Percentiles rank a stretch among this genome's conserved stretches.
Conservation (phyloP, 2,797 vertebrate species). For the Miichthys miiuy region DNA sequence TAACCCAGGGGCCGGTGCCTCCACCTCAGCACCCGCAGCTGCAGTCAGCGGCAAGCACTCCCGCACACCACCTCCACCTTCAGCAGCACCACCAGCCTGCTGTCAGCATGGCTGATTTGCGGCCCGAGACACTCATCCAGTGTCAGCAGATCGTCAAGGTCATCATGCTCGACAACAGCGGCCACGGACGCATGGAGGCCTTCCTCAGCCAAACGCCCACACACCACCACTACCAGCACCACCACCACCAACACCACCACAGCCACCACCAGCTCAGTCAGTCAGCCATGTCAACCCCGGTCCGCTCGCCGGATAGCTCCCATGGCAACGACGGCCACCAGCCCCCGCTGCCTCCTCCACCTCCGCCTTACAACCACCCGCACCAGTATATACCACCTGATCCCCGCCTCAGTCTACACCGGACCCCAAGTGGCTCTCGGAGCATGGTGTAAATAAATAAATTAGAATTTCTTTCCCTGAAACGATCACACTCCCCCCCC, state of each 20-base stretch:
- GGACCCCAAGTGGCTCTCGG: conserved; percentile 94
- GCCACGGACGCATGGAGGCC: conserved; percentile 92
- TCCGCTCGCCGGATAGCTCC: conserved; percentile 82
- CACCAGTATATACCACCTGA: conserved; percentile 95
- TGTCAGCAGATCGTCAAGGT: conserved; percentile 99
- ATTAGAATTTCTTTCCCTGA: conserved; percentile 38
- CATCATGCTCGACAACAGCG: conserved; percentile 95
- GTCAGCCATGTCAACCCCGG: conserved; percentile 87
- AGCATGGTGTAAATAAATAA: conserved; percentile 91
- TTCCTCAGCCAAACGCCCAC: conserved; percentile 95
- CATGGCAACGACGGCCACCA: conserved; percentile 87
- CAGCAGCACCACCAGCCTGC: conserved; percentile 75
- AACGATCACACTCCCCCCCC: conserved; percentile 27
- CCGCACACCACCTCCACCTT: conserved; percentile 76
- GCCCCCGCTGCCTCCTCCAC: conserved; percentile 95
- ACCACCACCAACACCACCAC: conserved; percentile 77
- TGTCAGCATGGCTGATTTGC: conserved; percentile 86
- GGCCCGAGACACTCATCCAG: conserved; percentile 94
- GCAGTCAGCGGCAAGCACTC: conserved; percentile 78
- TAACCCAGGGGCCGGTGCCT: conserved; percentile 82
- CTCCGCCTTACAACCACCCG: conserved; percentile 96
- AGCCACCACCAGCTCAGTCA: conserved; percentile 84
- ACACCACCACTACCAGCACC: conserved; percentile 82
- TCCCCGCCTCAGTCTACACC: conserved; percentile 91
- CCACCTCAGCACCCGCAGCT: conserved; percentile 78